Conservation (phyloP, 2,888 invertebrate genomes). For the Allolobophora icterica region DNA sequence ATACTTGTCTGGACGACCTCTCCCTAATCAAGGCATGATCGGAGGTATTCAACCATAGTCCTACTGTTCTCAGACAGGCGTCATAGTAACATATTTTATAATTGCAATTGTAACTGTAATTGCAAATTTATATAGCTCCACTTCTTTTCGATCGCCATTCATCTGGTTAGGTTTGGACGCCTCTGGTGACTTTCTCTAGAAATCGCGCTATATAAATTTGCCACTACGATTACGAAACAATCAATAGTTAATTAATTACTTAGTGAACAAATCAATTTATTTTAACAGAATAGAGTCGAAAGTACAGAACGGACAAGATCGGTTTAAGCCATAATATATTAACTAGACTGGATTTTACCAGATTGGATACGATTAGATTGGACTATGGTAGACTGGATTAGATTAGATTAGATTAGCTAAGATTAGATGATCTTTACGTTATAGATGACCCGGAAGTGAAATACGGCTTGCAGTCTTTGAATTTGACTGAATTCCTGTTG, state of each 20-base stretch:
- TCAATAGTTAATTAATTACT: neutral
- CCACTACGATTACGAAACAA: neutral
- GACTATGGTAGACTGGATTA: neutral
- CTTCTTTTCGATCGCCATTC: too few relatives aligned
- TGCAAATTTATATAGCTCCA: too few relatives aligned
- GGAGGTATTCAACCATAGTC: neutral
- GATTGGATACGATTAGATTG: too few relatives aligned
- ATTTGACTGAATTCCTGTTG: conserved; percentile 38
- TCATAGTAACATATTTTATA: too few relatives aligned
- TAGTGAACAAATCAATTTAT: neutral
- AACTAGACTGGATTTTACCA: too few relatives aligned
- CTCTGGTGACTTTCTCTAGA: too few relatives aligned
- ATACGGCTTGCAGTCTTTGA: neutral
- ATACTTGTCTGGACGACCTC: conserved; percentile 19
- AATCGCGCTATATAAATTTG: too few relatives aligned
- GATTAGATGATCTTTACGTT: neutral
- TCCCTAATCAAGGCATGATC: neutral
- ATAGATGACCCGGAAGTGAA: neutral
- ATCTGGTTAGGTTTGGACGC: too few relatives aligned
- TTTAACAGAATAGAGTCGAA: neutral
- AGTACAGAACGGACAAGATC: neutral
- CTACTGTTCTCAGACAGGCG: too few relatives aligned
- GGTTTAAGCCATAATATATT: neutral
- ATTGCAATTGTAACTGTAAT: too few relatives aligned
- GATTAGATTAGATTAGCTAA: too few relatives aligned